Evolutionary conservation across 2,113 vertebrate genomes (phyloP), one percentile per base, ranked within the genome.

Genomic region (Seriola aureovittata): DNA sequence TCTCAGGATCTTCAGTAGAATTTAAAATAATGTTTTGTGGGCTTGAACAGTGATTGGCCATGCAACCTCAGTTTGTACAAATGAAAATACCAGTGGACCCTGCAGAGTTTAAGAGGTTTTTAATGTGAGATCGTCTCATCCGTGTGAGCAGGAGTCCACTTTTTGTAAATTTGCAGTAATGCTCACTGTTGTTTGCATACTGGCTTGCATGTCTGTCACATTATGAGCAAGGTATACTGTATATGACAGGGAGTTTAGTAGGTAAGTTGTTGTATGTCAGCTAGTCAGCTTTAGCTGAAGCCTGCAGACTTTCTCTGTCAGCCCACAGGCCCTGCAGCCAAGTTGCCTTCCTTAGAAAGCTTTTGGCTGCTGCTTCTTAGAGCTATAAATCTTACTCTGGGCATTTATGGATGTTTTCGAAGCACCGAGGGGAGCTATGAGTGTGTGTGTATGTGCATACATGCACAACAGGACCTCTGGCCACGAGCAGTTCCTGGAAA

Each of bases 401-500:
- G 86, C 85, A 90, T 95, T 96, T 94, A 94, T 95, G 90, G 94
- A 93, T 92, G 94, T 95, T 96, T 95, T 96, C 90, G 88, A 91
- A 94, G 94, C 93, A 95, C 89, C 60, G 54, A 75, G 84, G 67
- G 84, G 82, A 84, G 85, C 71, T 88, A 75, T 7, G 32, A 80
- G 69, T 82, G 68, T 66, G 88, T 81, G 71, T 74, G 80, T 84
- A 48, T 62, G 86, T 73, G 86, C 75, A 29, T 46, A 62, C 79
- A 71, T n/a, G 70, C 64, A 81, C 36, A 89, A 92, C 93, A 91
- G 93, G 93, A 92, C 94, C 94, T 95, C 95, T 97, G 96, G 96
- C 96, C 95, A 90, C 86, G 67, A 90, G 91, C 85, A 94, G 91
- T 98, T 99, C 97, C 95, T 97, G 96, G 97, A 97, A 98, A 96